Conservation (phyloP, 2,113 vertebrate species). For the Ranitomeya variabilis region DNA sequence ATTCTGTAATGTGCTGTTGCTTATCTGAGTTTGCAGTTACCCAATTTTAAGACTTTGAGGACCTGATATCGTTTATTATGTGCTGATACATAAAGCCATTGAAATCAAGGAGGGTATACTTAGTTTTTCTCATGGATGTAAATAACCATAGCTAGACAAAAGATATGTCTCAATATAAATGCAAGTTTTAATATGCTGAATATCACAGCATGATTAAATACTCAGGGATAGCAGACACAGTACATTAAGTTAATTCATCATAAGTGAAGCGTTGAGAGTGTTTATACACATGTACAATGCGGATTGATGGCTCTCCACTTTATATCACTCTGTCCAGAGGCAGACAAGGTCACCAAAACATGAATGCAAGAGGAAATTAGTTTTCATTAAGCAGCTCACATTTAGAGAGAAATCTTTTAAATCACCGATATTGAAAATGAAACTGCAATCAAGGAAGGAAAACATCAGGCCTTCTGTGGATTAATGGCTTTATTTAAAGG, state of each 20-base stretch:
- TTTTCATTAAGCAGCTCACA: constrained; percentile 17
- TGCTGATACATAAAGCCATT: no score
- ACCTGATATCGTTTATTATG: no score
- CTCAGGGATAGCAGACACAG: constrained; percentile 34
- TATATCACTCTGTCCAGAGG: constrained; percentile 22
- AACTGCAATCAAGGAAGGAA: neutral
- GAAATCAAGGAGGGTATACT: no score
- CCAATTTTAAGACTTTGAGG: no score
- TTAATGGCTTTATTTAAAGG: neutral
- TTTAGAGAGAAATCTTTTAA: constrained; percentile 2
- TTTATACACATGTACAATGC: constrained; percentile 49
- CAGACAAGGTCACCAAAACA: constrained; percentile 44
- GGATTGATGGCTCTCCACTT: constrained; percentile 17
- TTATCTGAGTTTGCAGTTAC: no score
- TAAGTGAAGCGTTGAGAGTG: constrained; percentile 11
- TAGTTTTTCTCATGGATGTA: neutral
- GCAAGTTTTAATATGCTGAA: constrained; percentile 28
- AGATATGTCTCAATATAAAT: constrained; percentile 17
- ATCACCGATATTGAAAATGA: constrained; percentile 1
- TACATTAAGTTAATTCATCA: constrained; percentile 53
- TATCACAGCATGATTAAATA: constrained; percentile 40
- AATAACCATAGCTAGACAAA: constrained; percentile 9
- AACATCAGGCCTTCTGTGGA: neutral
- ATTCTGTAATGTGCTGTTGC: no score
- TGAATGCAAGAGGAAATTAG: constrained; percentile 12